Conservation (phyloP, 2,888 invertebrate species). For the Exocentrus adspersus region DNA sequence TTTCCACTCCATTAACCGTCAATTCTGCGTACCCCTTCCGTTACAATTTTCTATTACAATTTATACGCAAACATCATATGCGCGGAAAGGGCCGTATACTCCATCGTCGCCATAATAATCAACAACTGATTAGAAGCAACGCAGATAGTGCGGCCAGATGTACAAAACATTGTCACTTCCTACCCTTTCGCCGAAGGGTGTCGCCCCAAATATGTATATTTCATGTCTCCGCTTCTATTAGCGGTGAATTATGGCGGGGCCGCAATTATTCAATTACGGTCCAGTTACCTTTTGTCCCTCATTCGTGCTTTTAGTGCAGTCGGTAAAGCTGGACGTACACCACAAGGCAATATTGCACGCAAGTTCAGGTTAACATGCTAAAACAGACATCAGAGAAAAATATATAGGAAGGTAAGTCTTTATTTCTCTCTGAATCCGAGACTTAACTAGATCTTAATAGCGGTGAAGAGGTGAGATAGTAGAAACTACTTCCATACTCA, state of each 20-base stretch:
- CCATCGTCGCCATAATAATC: conserved; percentile 42
- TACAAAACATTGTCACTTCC: conserved; percentile 61
- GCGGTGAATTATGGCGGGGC: conserved; percentile 57
- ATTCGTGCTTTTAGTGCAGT: too few species aligned
- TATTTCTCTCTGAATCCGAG: too few species aligned
- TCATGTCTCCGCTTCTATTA: conserved; percentile 57
- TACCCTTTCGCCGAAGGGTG: conserved; percentile 56
- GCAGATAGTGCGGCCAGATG: conserved; percentile 51
- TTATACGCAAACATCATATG: conserved; percentile 46
- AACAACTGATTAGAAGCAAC: conserved; percentile 43
- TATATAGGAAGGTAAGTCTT: too few species aligned
- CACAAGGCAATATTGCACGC: too few species aligned
- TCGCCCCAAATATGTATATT: conserved; percentile 57
- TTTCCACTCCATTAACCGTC: conserved; percentile 9
- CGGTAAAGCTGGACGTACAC: too few species aligned
- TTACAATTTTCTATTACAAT: conserved; percentile 36
- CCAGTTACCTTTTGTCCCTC: conserved; percentile 4
- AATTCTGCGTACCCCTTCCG: conserved; percentile 4
- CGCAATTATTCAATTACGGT: conserved; percentile 60
- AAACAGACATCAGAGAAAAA: too few species aligned
- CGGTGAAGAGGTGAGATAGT: too few species aligned
- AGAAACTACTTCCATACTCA: too few species aligned
- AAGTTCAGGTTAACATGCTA: too few species aligned
- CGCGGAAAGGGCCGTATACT: conserved; percentile 34
- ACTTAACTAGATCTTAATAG: too few species aligned